Evolutionary conservation across 2,113 vertebrate genomes (phyloP).

Genomic region (Alligator mississippiensis): DNA sequence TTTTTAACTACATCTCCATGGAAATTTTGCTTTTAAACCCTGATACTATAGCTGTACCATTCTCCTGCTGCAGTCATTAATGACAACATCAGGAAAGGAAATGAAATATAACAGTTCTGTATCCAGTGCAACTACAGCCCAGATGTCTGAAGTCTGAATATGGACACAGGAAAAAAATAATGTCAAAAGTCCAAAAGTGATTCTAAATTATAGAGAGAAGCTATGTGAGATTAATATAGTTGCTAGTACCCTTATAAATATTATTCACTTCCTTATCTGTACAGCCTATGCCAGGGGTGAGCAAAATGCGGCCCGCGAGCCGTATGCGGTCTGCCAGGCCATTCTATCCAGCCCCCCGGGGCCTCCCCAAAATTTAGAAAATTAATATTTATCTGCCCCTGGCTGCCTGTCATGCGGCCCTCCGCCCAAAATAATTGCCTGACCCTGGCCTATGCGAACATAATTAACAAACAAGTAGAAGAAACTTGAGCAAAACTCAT

Average conservation of each 20-base stretch:
- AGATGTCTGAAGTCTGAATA: background rate
- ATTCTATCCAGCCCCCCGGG: too few relatives aligned
- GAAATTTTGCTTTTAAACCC: background rate
- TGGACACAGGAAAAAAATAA: background rate
- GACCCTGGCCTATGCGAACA: too few relatives aligned
- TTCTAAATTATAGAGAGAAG: background rate
- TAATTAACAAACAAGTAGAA: background rate
- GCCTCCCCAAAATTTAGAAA: too few relatives aligned
- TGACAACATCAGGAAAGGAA: background rate
- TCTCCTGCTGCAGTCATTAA: background rate
- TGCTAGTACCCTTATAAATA: background rate
- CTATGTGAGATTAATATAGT: background rate
- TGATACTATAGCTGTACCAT: background rate
- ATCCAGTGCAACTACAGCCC: background rate
- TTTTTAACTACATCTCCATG: too few relatives aligned
- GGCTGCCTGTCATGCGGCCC: too few relatives aligned
- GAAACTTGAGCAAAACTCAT: background rate
- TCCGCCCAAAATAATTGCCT: too few relatives aligned
- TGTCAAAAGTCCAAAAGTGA: background rate
- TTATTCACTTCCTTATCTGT: background rate
- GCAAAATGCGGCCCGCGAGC: too few relatives aligned
- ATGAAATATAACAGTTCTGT: background rate
- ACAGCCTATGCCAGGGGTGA: background rate
- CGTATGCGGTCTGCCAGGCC: too few relatives aligned
- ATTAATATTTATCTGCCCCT: too few relatives aligned